Conservation (phyloP, 2,113 vertebrate species). For the Gavialis gangeticus region DNA sequence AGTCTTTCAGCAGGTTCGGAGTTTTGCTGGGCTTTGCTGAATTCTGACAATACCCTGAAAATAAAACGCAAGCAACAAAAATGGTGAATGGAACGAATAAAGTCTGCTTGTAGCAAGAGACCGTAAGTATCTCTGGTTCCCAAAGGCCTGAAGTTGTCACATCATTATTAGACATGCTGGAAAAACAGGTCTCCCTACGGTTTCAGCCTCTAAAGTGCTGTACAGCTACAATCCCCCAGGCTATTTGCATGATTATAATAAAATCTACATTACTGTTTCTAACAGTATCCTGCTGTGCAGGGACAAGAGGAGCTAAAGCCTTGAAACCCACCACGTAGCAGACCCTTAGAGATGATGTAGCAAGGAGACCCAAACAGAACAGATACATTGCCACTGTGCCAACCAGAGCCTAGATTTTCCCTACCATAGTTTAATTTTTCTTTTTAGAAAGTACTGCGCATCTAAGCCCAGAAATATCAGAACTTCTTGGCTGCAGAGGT, state of each 20-base stretch:
- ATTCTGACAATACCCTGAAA: constrained; percentile 76
- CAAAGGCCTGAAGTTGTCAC: not conserved
- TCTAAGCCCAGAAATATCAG: not conserved
- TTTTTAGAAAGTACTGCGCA: not conserved
- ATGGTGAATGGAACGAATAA: rapidly evolving
- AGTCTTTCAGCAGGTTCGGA: not conserved
- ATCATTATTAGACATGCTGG: not conserved
- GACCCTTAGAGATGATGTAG: not conserved
- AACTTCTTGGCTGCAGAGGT: not conserved
- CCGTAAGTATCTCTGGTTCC: rapidly evolving
- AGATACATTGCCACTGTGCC: not conserved
- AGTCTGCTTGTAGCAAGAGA: not conserved
- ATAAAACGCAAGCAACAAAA: constrained; percentile 38
- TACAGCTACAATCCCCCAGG: rapidly evolving
- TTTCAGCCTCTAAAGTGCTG: rapidly evolving
- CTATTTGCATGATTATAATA: too few relatives aligned
- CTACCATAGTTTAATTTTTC: not conserved
- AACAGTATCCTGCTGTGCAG: too few relatives aligned
- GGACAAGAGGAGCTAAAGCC: too few relatives aligned
- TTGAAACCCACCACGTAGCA: too few relatives aligned
- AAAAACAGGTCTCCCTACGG: not conserved
- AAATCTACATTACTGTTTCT: not conserved
- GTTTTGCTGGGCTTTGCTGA: constrained; percentile 75
- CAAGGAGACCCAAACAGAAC: not conserved
- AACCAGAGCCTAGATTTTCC: not conserved